Percentiles rank a stretch among this genome's conserved stretches.
phyloP scores from a whole-genome alignment of 2,113 vertebrate species.

The Gobius niger region DNA sequence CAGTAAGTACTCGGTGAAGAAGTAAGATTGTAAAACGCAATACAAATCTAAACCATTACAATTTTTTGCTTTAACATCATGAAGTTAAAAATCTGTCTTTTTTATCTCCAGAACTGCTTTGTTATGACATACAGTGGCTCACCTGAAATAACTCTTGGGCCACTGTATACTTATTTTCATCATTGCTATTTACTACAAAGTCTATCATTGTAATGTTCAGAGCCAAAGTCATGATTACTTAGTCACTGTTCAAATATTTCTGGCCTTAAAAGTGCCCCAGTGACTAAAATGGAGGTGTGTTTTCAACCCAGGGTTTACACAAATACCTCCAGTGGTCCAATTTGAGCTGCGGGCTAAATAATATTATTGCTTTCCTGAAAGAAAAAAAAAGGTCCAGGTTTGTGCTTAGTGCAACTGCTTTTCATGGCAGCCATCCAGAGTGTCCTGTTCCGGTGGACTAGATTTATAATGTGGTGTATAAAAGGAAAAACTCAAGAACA shows the following conservation, averaged over 20 bases:
- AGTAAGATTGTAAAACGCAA: too few relatives aligned
- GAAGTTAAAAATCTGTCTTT: too few relatives aligned
- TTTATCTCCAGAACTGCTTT: too few relatives aligned
- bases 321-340: not conserved
- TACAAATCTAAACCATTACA: too few relatives aligned
- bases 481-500: not conserved
- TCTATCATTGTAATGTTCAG: not conserved
- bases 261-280: not conserved
- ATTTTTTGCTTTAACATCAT: too few relatives aligned
- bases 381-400: constrained; percentile 12
- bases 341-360: constrained; percentile 4
- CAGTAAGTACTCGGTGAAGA: too few relatives aligned
- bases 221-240: not conserved
- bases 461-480: not conserved
- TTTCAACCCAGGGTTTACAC: not conserved
- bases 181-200: too few relatives aligned
- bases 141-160: too few relatives aligned
- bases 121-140: too few relatives aligned
- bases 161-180: too few relatives aligned
- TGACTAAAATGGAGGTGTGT: not conserved
- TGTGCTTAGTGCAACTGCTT: constrained; percentile 8
- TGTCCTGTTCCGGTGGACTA: not conserved
- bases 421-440: constrained; percentile 23
- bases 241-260: not conserved
- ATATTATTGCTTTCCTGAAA: constrained; percentile 13